phyloP scores from a whole-genome alignment of 92 coral and sea anemone species.

The Isaurus tuberculatus region DNA sequence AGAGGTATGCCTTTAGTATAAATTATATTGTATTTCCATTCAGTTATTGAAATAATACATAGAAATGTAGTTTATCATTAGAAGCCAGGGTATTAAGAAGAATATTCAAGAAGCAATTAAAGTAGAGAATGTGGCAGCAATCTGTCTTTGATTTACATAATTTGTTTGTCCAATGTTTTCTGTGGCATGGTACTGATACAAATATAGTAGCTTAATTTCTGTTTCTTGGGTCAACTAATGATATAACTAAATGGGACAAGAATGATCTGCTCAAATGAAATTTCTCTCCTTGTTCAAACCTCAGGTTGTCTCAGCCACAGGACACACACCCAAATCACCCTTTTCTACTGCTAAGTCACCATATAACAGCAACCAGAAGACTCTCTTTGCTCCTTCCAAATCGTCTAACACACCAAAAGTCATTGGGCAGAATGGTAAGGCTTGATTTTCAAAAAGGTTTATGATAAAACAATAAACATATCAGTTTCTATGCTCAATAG shows the following conservation, averaged over 20 bases:
- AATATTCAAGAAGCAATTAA: too few species aligned
- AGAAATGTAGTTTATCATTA: too few species aligned
- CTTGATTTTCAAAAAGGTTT: background rate
- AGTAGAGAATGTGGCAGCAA: too few species aligned
- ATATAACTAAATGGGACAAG: too few species aligned
- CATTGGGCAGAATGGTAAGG: constrained; percentile 77
- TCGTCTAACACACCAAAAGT: constrained; percentile 56
- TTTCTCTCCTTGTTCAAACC: background rate
- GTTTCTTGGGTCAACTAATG: too few species aligned
- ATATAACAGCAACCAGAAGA: background rate
- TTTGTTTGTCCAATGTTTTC: too few species aligned
- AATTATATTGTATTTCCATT: too few species aligned
- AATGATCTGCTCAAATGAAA: background rate
- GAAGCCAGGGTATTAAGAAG: too few species aligned
- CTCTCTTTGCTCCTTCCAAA: constrained; percentile 22
- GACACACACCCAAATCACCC: constrained; percentile 13
- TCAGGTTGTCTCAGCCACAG: constrained; percentile 16
- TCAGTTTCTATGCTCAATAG: background rate
- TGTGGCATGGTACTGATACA: too few species aligned
- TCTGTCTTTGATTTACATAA: too few species aligned
- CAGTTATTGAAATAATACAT: too few species aligned
- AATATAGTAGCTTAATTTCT: too few species aligned
- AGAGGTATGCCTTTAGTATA: constrained; percentile 42
- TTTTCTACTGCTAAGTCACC: constrained; percentile 20
- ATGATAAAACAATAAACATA: background rate